Base-by-base conservation (phyloP, 2,888 invertebrate genomes). In the Eumerus sabulonum region DNA sequence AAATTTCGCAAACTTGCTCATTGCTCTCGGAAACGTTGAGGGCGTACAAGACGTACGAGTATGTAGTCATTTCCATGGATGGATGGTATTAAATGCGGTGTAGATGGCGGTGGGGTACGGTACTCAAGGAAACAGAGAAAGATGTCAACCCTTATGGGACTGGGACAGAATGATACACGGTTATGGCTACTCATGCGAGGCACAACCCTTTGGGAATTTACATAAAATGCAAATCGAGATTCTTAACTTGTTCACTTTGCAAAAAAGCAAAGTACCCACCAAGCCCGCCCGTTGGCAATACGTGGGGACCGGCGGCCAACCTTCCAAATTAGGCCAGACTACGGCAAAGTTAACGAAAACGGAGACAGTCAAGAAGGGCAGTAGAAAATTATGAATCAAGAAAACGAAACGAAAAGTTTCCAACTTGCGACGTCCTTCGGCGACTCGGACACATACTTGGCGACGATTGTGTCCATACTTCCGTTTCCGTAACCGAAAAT, bases 1-100 rank as follows among this genome's bases (percentile, higher is more conserved):
- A 79, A 79, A 79, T 79, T 64, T 68, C 68, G 68, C 73, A 73
- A 79, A 73, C 73, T 79, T 73, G 63, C 54, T 64, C 68, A 63
- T 77, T 72, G 66, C 67, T 44, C 57, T 16, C 45, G 9, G 16
- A 11, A 1, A 7, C 11, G 18, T 9, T 3, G 13, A 7, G 27
- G 9, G 3, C 13, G 14, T 1, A 36, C 11, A 11, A 36, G 36
- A 36, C 5, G 36, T 11, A 11, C 36, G 7, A 5, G 11, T 36
- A 36, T 36, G n/a, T 11, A 36, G 36, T 11, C 36, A 5, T 11
- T 36, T 5, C 36, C 36, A 36, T 27, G 16, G 9, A 45, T 60
- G 44, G n/a, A n/a, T n/a, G n/a, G n/a, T n/a, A n/a, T n/a, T n/a
- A n/a, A 44, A 56, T 36, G 36, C 36, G 56, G 56, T 27, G 50